A percentile compares a stretch with the other conserved stretches of the same genome.
Conservation (phyloP, 2,113 vertebrate genomes). For the Pygoscelis antarcticus region DNA sequence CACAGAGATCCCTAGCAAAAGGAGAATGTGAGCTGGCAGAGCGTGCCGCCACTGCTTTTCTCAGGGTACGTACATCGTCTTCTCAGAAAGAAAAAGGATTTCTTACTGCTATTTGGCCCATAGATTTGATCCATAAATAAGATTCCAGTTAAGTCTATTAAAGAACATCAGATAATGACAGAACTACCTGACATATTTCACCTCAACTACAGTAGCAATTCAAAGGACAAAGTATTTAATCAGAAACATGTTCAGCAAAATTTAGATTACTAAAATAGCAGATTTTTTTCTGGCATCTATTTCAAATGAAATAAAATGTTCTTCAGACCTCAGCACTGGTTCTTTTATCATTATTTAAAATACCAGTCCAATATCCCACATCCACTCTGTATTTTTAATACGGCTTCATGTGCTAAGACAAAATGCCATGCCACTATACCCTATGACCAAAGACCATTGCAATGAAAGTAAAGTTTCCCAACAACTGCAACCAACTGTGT, state of each 20-base stretch:
- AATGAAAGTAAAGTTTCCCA: not conserved
- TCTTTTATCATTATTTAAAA: not conserved
- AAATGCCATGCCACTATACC: not conserved
- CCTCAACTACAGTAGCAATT: not conserved
- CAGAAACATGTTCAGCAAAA: not conserved
- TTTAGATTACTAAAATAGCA: not conserved
- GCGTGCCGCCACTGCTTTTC: not conserved
- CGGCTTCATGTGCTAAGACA: not conserved
- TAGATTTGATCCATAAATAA: not conserved
- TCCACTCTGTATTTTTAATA: not conserved
- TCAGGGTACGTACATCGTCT: not conserved
- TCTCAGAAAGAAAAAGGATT: not conserved
- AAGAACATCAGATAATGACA: not conserved
- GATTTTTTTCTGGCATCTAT: not conserved
- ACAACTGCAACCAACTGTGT: not conserved
- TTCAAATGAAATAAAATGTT: not conserved
- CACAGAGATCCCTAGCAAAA: not conserved
- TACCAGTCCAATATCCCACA: not conserved
- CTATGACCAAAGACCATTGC: not conserved
- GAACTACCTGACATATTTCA: not conserved
- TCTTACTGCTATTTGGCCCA: not conserved
- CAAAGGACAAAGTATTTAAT: not conserved
- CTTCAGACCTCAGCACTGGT: not conserved
- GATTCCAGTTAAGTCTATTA: not conserved
- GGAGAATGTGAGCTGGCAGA: not conserved